Conservation (phyloP, 2,113 vertebrate species). For the Bujurquina vittata region DNA sequence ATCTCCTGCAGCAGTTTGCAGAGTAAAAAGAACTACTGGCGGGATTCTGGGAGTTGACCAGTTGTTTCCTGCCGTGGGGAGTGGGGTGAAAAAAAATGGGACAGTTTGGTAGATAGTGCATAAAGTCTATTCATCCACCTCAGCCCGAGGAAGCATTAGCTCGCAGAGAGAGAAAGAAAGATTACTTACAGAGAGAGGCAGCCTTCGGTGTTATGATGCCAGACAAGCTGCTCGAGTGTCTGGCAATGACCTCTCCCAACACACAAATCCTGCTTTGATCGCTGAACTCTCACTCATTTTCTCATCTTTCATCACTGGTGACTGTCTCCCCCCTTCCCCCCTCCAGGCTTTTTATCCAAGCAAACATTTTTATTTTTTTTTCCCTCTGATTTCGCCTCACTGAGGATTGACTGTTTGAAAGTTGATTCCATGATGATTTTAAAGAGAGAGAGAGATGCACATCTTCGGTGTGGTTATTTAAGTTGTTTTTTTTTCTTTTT, state of each 20-base stretch:
- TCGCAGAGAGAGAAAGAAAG: conserved; percentile 31
- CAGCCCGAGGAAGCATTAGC: conserved; percentile 37
- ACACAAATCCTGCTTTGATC: conserved; percentile 48
- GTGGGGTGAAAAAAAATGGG: background rate
- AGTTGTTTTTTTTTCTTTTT: conserved; percentile 33
- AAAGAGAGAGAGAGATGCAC: background rate
- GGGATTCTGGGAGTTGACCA: conserved; percentile 53
- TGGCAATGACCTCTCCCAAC: conserved; percentile 26
- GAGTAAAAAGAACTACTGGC: conserved; percentile 27
- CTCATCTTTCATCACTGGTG: conserved; percentile 22
- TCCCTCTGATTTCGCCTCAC: conserved; percentile 17
- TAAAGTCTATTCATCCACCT: conserved; percentile 44
- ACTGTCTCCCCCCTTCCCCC: background rate
- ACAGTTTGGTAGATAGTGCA: conserved; percentile 39
- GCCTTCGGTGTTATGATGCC: conserved; percentile 25
- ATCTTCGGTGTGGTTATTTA: conserved; percentile 35
- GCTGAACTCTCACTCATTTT: conserved; percentile 14
- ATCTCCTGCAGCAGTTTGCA: conserved; percentile 27
- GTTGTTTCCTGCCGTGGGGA: conserved; percentile 37
- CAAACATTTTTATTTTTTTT: background rate
- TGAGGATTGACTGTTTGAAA: conserved; percentile 21
- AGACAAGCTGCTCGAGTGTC: conserved; percentile 43
- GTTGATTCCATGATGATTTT: conserved; percentile 34
- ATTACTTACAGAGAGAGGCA: background rate
- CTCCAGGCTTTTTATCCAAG: conserved; percentile 12